Conservation (phyloP, 2,888 invertebrate species). For the Craniophora ligustri region DNA sequence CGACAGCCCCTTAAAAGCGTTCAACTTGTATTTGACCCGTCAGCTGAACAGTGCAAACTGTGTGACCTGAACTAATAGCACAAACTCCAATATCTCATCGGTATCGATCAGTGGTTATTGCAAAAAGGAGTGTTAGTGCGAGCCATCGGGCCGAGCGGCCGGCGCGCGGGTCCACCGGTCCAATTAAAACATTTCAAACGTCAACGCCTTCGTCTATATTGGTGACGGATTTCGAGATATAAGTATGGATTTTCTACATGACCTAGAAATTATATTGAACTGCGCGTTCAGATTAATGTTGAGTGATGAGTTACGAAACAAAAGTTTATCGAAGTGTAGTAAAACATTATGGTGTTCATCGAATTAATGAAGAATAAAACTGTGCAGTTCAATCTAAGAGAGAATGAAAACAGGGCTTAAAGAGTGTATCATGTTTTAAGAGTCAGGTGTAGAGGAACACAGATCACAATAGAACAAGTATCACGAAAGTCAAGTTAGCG, state of each 20-base stretch:
- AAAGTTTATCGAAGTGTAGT: background rate
- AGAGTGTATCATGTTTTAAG: no score
- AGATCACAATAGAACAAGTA: background rate
- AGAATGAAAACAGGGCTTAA: no score
- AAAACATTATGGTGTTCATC: background rate
- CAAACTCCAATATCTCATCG: constrained; percentile 25
- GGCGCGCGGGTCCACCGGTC: constrained; percentile 23
- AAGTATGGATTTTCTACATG: background rate
- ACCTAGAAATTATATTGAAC: background rate
- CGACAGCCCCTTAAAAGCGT: background rate
- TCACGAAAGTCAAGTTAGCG: constrained; percentile 7
- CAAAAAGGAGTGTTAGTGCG: constrained; percentile 19
- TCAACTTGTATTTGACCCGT: background rate
- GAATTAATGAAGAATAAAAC: no score
- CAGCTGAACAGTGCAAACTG: background rate
- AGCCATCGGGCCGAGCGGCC: constrained; percentile 32
- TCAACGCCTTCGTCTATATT: constrained; percentile 21
- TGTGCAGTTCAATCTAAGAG: no score
- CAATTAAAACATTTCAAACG: constrained; percentile 46
- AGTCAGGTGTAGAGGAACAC: no score
- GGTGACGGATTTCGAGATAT: constrained; percentile 9
- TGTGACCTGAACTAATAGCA: constrained; percentile 19
- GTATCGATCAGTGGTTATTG: constrained; percentile 35
- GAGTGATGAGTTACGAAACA: background rate
- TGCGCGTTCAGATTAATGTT: background rate